phyloP scores from a whole-genome alignment of 1,140 invertebrate species.

The Epicauta chinensis region DNA sequence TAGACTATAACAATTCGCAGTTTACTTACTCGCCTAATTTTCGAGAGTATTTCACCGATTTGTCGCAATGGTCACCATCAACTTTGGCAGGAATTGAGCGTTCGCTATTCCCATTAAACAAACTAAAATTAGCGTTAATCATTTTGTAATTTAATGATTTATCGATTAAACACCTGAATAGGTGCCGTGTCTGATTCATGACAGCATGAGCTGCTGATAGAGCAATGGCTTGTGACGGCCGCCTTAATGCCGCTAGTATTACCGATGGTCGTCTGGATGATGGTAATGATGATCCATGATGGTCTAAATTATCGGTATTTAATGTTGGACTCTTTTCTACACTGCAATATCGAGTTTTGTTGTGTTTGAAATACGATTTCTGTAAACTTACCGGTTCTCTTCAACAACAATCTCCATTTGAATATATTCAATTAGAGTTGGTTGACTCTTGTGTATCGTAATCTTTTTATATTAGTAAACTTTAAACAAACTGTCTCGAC shows the following conservation, averaged over 20 bases:
- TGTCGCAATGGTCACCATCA: conserved; percentile 5
- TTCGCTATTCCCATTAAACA: conserved; percentile 25
- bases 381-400: conserved; percentile 32
- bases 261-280: conserved; percentile 47
- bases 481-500: conserved; percentile 10
- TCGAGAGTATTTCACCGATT: conserved; percentile 38
- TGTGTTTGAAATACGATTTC: neutral
- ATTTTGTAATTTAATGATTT: neutral
- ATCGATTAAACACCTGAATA: conserved; percentile 26
- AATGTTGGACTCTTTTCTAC: conserved; percentile 8
- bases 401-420: conserved; percentile 35
- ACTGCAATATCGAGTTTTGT: conserved; percentile 13
- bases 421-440: neutral
- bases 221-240: conserved; percentile 50
- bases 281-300: neutral
- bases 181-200: conserved; percentile 36
- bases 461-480: conserved; percentile 6
- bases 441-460: conserved; percentile 8
- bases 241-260: conserved; percentile 50
- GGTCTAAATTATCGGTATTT: no score
- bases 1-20: neutral
- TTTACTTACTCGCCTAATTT: conserved; percentile 43
- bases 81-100: conserved; percentile 18
- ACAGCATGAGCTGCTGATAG: conserved; percentile 45
- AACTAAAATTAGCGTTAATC: conserved; percentile 5